Base-by-base conservation (phyloP, 2,888 invertebrate species). In the Pterobdella sp. region DNA sequence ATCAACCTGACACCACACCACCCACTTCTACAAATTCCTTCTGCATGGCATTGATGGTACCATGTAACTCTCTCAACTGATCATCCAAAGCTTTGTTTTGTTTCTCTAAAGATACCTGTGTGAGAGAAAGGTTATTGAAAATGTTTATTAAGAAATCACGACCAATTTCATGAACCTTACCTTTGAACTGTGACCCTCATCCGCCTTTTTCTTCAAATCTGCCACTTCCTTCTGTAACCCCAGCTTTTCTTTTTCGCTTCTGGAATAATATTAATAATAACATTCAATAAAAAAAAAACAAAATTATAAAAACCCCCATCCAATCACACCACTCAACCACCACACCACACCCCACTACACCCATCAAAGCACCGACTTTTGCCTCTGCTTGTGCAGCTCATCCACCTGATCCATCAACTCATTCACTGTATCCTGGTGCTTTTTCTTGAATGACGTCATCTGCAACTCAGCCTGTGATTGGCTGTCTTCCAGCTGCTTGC, bases 351-450 rank as follows among this genome's bases (percentile, higher is more conserved):
- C 36, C 26, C 64, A 29, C 36, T 26, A 32, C 26, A 52, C 34
- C 35, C 67, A 32, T 34, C 37, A n/a, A 36, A 26, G 35, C n/a
- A 72, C 52, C 42, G n/a, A 73, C 95, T 95, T 96, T 84, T 92
- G 91, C 90, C 95, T 85, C 63, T 82, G 81, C 89, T 97, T 96
- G 86, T 96, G 96, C 85, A 98, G 91, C 86, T 96, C 95, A 87
- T 99, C 98, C 86, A 98, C 92, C 87, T 98, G 97, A 87, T 98
- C 98, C 81, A 95, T 93, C 92, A 99, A 94, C 87, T 99, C 98
- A 81, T 93, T 91, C 82, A 96, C 94, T 84, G 95, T 92, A 86
- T 98, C 98, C 86, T 97, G 96, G 89, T 97, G 95, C 90, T 98
- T 98, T 90, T 98, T 98, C 87, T 97, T 92, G 83, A 98, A 89